A percentile compares a stretch with the other conserved stretches of the same genome.
Conservation (phyloP, 2,797 vertebrate species). For the Semaprochilodus insignis region DNA sequence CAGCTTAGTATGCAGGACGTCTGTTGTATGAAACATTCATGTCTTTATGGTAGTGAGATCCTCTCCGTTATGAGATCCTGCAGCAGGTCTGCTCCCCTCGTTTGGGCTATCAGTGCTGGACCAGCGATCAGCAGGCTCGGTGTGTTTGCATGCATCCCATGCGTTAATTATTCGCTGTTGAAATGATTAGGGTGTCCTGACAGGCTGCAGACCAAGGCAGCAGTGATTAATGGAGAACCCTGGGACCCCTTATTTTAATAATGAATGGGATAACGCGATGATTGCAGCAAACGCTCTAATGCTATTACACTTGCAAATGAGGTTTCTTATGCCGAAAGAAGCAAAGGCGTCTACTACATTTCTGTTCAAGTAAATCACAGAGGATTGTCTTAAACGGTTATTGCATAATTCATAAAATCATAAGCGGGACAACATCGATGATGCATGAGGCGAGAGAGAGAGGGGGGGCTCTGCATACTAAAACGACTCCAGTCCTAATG, state of each 20-base stretch:
- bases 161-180: slow-evolving; percentile 54
- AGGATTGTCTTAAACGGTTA: slow-evolving; percentile 48
- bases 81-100: slow-evolving; percentile 17
- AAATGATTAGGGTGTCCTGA: slow-evolving; percentile 56
- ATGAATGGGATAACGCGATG: slow-evolving; percentile 59
- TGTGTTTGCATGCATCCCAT: slow-evolving; percentile 13
- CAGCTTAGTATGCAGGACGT: not conserved
- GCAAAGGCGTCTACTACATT: slow-evolving; percentile 34
- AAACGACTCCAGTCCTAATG: not conserved
- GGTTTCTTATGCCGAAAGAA: slow-evolving; percentile 42
- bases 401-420: slow-evolving; percentile 56
- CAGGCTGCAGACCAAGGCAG: slow-evolving; percentile 54
- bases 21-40: not conserved
- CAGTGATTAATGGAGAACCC: slow-evolving; percentile 60
- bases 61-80: slow-evolving; percentile 1
- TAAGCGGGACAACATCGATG: slow-evolving; percentile 37
- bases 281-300: slow-evolving; percentile 60
- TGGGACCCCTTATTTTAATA: slow-evolving; percentile 54
- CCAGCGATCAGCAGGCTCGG: not conserved
- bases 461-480: slow-evolving; percentile 33
- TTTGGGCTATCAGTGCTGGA: slow-evolving; percentile 2
- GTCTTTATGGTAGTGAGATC: not conserved
- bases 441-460: slow-evolving; percentile 17
- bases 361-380: slow-evolving; percentile 52
- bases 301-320: slow-evolving; percentile 61